These are phyloP conservation scores for Aptenodytes forsteri DNA, from an alignment of 2,113 vertebrate species.

Conservation along the genomic window DNA sequence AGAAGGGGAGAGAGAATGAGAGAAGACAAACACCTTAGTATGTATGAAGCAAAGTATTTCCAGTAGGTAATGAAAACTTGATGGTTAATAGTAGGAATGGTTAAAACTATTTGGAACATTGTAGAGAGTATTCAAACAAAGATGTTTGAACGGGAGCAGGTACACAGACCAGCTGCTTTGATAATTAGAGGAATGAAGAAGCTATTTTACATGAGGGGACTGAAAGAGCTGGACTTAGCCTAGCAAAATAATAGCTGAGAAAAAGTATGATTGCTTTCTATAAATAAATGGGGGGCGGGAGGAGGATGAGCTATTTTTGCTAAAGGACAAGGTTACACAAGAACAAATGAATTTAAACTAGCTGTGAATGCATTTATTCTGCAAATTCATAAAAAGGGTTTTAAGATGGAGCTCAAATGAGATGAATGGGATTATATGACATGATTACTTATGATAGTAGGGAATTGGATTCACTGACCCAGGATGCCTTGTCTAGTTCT, in stretches of 20 bases:
- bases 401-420: conserved; percentile 47
- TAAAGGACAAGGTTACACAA: conserved; percentile 45
- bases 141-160: not conserved
- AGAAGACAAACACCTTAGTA: not conserved
- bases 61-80: not conserved
- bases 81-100: not conserved
- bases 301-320: conserved; percentile 44
- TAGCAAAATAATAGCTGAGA: conserved; percentile 38
- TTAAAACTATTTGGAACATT: not conserved
- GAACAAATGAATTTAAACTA: conserved; percentile 58
- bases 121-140: not conserved
- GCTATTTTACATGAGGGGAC: not conserved
- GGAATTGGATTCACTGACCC: conserved; percentile 60
- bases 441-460: conserved; percentile 59
- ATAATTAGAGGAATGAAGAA: not conserved
- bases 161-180: not conserved
- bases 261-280: conserved; percentile 46
- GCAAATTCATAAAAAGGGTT: conserved; percentile 53
- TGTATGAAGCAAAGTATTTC: not conserved
- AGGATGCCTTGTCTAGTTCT: conserved; percentile 30
- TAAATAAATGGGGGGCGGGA: not conserved
- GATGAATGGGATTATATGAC: conserved; percentile 60
- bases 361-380: conserved; percentile 29
- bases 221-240: conserved; percentile 12
- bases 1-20: not conserved